These are phyloP conservation scores for Andrena bicolor DNA, from an alignment of 2,888 invertebrate genomes.

Conservation along the genomic window DNA sequence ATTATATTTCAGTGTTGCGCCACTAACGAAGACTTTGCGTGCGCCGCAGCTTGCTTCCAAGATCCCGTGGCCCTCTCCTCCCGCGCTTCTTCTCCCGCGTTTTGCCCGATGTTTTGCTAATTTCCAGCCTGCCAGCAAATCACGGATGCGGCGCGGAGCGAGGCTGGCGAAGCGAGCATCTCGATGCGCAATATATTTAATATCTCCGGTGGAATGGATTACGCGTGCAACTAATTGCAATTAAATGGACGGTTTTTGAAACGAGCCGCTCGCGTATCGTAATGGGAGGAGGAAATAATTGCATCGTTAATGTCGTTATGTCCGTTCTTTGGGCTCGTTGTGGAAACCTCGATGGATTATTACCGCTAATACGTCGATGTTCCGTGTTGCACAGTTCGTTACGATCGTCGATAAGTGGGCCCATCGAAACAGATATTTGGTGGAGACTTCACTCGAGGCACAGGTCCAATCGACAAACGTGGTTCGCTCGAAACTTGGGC, in stretches of 20 bases:
- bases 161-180: neutral
- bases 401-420: constrained; percentile 15
- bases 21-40: constrained; percentile 57
- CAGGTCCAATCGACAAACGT: no score
- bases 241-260: constrained; percentile 41
- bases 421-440: neutral
- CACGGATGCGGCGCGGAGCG: neutral
- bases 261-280: constrained; percentile 7
- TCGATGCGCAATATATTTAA: constrained; percentile 16
- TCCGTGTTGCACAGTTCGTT: neutral
- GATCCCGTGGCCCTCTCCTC: neutral
- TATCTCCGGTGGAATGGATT: constrained; percentile 12
- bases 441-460: no score
- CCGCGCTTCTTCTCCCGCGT: neutral
- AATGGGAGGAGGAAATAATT: constrained; percentile 47
- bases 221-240: constrained; percentile 42
- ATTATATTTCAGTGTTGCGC: constrained; percentile 49
- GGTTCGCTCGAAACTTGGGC: no score
- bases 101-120: constrained; percentile 12
- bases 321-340: constrained; percentile 30
- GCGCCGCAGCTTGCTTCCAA: constrained; percentile 44
- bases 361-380: neutral
- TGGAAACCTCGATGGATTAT: constrained; percentile 13
- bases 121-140: neutral
- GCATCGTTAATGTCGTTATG: constrained; percentile 22